A percentile compares a stretch with the other conserved stretches of the same genome.
These are phyloP conservation scores for Episyrphus balteatus DNA, from an alignment of 1,140 invertebrate genomes.

Conservation along the genomic window DNA sequence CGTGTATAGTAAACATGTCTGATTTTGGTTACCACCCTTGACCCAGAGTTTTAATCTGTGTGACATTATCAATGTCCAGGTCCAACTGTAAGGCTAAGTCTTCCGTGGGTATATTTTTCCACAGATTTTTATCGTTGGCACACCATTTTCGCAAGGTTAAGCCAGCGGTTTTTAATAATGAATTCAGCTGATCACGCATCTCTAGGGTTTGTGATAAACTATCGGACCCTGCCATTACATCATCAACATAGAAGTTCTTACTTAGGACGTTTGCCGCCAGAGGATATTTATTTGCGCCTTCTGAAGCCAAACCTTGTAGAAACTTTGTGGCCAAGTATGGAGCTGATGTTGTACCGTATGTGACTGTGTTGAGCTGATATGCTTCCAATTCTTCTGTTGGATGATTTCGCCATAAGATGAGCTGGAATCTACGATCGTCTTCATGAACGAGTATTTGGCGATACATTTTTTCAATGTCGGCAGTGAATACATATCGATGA, in stretches of 20 bases:
- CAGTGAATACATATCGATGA: slow-evolving; percentile 11
- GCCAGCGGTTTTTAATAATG: background rate
- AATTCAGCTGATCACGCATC: background rate
- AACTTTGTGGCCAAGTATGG: slow-evolving; percentile 28
- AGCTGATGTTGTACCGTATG: slow-evolving; percentile 23
- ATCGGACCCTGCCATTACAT: slow-evolving; percentile 33
- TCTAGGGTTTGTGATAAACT: slow-evolving; percentile 2
- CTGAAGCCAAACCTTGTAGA: slow-evolving; percentile 20
- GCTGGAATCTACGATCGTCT: slow-evolving; percentile 20
- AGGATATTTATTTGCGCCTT: slow-evolving; percentile 14
- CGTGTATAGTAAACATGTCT: too few relatives aligned
- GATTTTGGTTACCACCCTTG: too few relatives aligned
- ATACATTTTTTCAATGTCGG: slow-evolving; percentile 27
- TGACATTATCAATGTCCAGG: background rate
- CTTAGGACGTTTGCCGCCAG: slow-evolving; percentile 16
- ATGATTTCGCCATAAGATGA: slow-evolving; percentile 28
- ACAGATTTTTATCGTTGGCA: slow-evolving; percentile 4
- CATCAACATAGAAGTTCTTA: slow-evolving; percentile 40
- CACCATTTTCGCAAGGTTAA: slow-evolving; percentile 7
- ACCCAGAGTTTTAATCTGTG: too few relatives aligned
- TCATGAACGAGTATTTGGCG: slow-evolving; percentile 14
- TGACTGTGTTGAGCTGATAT: slow-evolving; percentile 19
- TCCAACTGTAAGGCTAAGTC: background rate
- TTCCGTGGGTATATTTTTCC: slow-evolving; percentile 1
- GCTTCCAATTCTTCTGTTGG: slow-evolving; percentile 8